These are phyloP conservation scores for Platorchestia sp. DNA, from an alignment of 1,140 invertebrate genomes.

Conservation along the genomic window DNA sequence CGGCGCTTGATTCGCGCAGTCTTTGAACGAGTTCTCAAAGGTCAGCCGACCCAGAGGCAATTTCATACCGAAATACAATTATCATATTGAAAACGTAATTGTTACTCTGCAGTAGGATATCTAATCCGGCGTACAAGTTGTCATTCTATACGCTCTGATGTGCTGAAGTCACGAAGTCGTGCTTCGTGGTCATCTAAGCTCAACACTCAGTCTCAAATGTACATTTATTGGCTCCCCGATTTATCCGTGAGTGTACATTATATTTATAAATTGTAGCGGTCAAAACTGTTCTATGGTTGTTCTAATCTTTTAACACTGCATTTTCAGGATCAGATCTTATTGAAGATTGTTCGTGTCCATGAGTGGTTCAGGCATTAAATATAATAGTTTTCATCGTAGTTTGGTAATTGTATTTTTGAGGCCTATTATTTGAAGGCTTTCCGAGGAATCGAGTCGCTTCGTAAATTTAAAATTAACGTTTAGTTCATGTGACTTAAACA, in stretches of 20 bases:
- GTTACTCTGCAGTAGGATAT: background rate
- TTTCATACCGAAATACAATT: background rate
- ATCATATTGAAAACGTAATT: background rate
- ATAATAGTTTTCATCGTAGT: background rate
- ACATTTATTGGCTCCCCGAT: background rate
- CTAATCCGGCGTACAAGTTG: background rate
- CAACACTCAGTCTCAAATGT: background rate
- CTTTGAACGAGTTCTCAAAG: background rate
- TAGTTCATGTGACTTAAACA: background rate
- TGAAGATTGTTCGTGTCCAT: background rate
- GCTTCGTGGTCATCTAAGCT: background rate
- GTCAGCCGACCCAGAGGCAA: background rate
- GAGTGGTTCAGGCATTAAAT: background rate
- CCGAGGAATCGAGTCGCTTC: background rate
- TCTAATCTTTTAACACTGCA: no score
- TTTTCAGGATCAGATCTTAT: no score
- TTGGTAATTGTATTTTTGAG: background rate
- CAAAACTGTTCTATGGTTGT: no score
- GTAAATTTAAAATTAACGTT: background rate
- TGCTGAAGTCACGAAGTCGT: background rate
- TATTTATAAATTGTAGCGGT: no score
- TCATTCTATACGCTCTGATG: background rate
- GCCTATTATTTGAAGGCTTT: background rate
- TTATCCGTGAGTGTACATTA: no score
- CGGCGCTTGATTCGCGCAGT: background rate